phyloP scores from a whole-genome alignment of 64 coral and sea anemone species.

The Porites lutea region DNA sequence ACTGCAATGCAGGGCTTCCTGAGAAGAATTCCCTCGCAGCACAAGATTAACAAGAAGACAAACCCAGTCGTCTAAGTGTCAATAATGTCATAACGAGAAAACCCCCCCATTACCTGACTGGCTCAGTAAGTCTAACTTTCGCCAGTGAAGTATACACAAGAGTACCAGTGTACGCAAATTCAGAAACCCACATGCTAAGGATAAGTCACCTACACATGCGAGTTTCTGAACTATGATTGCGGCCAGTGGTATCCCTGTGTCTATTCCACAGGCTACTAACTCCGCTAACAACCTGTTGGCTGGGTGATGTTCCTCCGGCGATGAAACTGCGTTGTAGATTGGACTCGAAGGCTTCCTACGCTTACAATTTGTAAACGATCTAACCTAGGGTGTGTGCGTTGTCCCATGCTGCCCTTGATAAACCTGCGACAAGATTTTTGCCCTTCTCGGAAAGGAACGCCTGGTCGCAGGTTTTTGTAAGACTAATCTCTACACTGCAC shows the following conservation, averaged over 20 bases:
- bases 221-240: too few relatives aligned
- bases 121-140: neutral
- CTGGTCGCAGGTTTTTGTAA: neutral
- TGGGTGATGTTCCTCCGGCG: neutral
- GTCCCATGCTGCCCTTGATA: neutral
- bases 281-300: neutral
- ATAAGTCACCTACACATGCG: too few relatives aligned
- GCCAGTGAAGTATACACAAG: neutral
- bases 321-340: neutral
- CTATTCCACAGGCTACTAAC: neutral
- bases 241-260: too few relatives aligned
- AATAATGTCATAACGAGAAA: constrained; percentile 8
- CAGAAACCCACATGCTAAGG: too few relatives aligned
- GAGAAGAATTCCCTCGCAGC: neutral
- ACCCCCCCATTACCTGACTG: neutral
- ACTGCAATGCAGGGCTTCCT: too few relatives aligned
- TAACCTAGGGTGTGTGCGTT: constrained; percentile 8
- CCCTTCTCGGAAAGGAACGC: neutral
- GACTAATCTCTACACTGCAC: neutral
- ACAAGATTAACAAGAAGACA: neutral
- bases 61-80: neutral
- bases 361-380: neutral
- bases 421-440: neutral
- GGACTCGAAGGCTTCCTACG: constrained; percentile 5
- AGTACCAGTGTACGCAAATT: too few relatives aligned